phyloP scores from a whole-genome alignment of 2,888 invertebrate species.

The Eristalis tenax region DNA sequence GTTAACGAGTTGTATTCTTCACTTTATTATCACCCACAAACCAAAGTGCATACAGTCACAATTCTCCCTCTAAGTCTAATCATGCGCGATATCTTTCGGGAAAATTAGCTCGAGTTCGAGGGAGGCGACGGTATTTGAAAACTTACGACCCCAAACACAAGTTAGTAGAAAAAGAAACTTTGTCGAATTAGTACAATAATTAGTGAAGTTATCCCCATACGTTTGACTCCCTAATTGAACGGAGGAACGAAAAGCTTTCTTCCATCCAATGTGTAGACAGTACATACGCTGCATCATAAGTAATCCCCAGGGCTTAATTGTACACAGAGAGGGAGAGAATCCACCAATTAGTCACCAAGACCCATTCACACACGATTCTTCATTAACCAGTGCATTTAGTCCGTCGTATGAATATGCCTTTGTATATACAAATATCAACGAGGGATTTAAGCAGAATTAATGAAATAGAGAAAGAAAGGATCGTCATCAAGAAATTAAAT shows the following conservation, averaged over 20 bases:
- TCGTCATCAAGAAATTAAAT: background rate
- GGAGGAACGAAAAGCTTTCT: background rate
- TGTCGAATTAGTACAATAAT: background rate
- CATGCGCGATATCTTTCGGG: too few species aligned
- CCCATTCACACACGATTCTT: background rate
- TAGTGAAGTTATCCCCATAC: background rate
- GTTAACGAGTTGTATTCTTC: too few species aligned
- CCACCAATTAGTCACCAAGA: background rate
- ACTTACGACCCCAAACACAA: background rate
- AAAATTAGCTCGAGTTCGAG: too few species aligned
- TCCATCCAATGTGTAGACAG: slow-evolving; percentile 7
- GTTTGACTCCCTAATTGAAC: background rate
- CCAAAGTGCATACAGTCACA: too few species aligned
- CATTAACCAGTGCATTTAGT: background rate
- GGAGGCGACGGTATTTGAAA: background rate
- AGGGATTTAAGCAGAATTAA: background rate
- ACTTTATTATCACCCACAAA: too few species aligned
- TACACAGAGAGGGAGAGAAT: background rate
- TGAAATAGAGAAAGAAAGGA: background rate
- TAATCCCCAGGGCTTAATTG: slow-evolving; percentile 2
- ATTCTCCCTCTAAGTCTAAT: too few species aligned
- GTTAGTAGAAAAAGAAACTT: background rate
- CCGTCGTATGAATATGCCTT: background rate
- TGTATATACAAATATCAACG: background rate
- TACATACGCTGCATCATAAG: background rate